Evolutionary conservation across 2,797 vertebrate species (phyloP).

Genomic region (Sebastes hubbsi): DNA sequence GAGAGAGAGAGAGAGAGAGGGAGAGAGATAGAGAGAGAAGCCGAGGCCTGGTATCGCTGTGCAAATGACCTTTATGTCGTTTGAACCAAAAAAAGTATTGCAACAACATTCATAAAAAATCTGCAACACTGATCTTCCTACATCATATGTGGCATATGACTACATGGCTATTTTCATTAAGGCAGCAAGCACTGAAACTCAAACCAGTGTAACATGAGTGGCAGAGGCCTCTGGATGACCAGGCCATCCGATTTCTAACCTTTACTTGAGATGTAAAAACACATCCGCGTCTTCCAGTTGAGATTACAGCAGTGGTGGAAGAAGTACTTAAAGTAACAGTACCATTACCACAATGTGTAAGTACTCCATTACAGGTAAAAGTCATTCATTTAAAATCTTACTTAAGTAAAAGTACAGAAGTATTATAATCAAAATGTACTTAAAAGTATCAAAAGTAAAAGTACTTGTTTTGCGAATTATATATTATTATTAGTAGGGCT

Average conservation of each 20-base stretch:
- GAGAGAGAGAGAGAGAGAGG: neutral
- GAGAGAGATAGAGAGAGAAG: neutral
- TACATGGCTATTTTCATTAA: conserved; percentile 70
- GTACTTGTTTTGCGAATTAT: too few relatives aligned
- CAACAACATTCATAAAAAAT: neutral
- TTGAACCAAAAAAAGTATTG: neutral
- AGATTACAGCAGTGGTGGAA: neutral
- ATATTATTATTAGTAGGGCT: too few relatives aligned
- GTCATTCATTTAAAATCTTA: too few relatives aligned
- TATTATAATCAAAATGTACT: too few relatives aligned
- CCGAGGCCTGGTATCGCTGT: conserved; percentile 27
- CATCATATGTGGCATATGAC: conserved; percentile 40
- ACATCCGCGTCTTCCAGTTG: neutral
- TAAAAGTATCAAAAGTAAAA: too few relatives aligned
- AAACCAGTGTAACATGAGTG: conserved; percentile 74
- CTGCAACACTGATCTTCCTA: neutral
- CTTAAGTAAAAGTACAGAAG: too few relatives aligned
- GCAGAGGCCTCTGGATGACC: conserved; percentile 55
- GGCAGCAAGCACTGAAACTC: conserved; percentile 67
- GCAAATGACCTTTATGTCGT: conserved; percentile 28
- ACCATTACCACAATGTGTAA: too few relatives aligned
- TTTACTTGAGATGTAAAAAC: conserved; percentile 54
- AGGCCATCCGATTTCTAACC: conserved; percentile 60
- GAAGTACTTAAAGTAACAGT: too few relatives aligned
- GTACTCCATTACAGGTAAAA: too few relatives aligned